Evolutionary conservation across 2,797 vertebrate genomes (phyloP).

Genomic region (Ciconia nigra): DNA sequence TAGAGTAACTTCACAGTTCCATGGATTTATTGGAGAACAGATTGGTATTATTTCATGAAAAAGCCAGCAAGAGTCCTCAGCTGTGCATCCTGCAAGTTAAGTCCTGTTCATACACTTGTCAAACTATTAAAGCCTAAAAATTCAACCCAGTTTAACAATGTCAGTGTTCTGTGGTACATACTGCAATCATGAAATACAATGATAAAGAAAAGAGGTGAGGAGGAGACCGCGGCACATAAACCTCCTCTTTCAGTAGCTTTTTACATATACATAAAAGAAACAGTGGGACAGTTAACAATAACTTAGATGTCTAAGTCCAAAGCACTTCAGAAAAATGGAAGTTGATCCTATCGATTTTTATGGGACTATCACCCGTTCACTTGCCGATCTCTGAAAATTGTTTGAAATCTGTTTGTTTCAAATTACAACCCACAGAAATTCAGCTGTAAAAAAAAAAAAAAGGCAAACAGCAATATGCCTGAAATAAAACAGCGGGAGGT

Average conservation of each 20-base stretch:
- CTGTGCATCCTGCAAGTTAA: not conserved
- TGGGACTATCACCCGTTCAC: not conserved
- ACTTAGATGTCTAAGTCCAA: not conserved
- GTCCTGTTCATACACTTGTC: not conserved
- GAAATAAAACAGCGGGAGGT: not conserved
- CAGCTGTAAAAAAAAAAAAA: not conserved
- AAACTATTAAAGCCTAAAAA: not conserved
- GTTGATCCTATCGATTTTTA: not conserved
- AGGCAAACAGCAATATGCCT: not conserved
- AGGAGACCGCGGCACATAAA: not conserved
- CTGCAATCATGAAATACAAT: not conserved
- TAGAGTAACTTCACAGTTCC: constrained; percentile 53
- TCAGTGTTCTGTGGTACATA: not conserved
- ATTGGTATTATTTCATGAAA: constrained; percentile 38
- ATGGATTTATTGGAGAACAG: constrained; percentile 45
- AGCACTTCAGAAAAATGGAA: not conserved
- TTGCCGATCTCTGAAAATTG: not conserved
- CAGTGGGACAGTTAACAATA: not conserved
- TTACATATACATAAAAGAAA: not conserved
- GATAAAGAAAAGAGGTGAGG: not conserved
- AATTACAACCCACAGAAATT: not conserved
- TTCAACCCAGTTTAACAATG: not conserved
- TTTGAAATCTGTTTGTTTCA: not conserved
- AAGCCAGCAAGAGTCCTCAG: not conserved
- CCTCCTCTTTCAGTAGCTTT: not conserved